phyloP scores from a whole-genome alignment of 2,888 invertebrate genomes.

The Epinotia nisella region DNA sequence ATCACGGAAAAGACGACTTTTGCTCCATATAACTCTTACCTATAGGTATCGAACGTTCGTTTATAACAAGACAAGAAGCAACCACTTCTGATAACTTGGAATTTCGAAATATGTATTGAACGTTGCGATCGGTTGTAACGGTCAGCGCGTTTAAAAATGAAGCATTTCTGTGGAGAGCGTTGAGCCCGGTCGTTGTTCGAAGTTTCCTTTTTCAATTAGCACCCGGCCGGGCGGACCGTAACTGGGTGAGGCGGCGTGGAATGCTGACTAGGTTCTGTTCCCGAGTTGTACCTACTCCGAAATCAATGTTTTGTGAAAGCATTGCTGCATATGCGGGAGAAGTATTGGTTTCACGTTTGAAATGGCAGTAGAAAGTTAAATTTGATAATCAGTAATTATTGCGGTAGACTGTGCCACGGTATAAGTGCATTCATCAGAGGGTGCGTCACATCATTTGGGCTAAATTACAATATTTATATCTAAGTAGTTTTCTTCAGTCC shows the following conservation, averaged over 20 bases:
- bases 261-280: constrained; percentile 65
- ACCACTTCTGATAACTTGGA: neutral
- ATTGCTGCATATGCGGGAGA: constrained; percentile 6
- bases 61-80: neutral
- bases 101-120: constrained; percentile 47
- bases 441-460: too few species aligned
- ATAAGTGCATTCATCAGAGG: too few species aligned
- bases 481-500: too few species aligned
- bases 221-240: constrained; percentile 80
- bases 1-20: too few species aligned
- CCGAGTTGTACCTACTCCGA: constrained; percentile 18
- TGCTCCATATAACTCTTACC: too few species aligned
- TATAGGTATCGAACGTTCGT: too few species aligned
- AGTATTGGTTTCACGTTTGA: neutral
- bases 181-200: constrained; percentile 83
- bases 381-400: neutral
- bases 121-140: constrained; percentile 75
- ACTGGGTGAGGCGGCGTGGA: constrained; percentile 80
- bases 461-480: too few species aligned
- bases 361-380: neutral
- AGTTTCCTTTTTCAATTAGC: constrained; percentile 85
- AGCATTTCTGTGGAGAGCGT: constrained; percentile 84
- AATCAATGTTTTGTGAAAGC: constrained; percentile 45
- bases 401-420: neutral
- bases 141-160: constrained; percentile 81